A percentile compares a stretch with the other conserved stretches of the same genome.
These are phyloP conservation scores for Luscinia luscinia DNA, from an alignment of 2,797 vertebrate genomes.

Conservation along the genomic window DNA sequence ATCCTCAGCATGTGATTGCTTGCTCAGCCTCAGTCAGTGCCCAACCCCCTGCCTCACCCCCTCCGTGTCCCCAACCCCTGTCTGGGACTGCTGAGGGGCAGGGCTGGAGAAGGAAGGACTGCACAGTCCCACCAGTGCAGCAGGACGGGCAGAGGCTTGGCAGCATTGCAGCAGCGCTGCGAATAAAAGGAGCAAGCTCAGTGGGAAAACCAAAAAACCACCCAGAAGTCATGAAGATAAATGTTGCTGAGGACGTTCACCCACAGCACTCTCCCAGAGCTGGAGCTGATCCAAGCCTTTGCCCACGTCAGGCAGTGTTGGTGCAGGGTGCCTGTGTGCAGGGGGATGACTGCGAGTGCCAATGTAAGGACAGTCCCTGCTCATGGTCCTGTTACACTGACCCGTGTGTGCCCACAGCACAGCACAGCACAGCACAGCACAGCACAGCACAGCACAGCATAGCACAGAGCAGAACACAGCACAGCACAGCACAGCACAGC, in stretches of 20 bases:
- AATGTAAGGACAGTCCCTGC: not conserved
- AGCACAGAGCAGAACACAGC: not conserved
- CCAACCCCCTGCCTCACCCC: not conserved
- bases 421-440: too few relatives aligned
- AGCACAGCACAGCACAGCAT: not conserved
- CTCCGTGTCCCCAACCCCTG: accelerated
- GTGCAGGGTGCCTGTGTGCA: not conserved
- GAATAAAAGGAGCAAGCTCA: not conserved
- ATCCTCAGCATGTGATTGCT: not conserved
- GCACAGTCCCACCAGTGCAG: not conserved
- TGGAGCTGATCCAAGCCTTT: not conserved
- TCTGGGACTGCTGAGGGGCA: not conserved
- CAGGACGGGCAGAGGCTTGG: not conserved
- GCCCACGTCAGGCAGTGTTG: not conserved
- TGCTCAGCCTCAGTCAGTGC: not conserved
- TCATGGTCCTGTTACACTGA: not conserved
- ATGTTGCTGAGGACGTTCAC: not conserved
- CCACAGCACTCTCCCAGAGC: not conserved
- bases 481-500: too few relatives aligned
- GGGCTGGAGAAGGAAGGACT: not conserved
- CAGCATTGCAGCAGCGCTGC: not conserved
- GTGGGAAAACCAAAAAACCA: slow-evolving; percentile 5
- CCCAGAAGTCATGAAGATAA: not conserved
- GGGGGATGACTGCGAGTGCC: not conserved
- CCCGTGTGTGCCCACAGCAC: not conserved